These are phyloP conservation scores for Capromys pilorides DNA, from an alignment of 2,797 vertebrate genomes.

Conservation along the genomic window DNA sequence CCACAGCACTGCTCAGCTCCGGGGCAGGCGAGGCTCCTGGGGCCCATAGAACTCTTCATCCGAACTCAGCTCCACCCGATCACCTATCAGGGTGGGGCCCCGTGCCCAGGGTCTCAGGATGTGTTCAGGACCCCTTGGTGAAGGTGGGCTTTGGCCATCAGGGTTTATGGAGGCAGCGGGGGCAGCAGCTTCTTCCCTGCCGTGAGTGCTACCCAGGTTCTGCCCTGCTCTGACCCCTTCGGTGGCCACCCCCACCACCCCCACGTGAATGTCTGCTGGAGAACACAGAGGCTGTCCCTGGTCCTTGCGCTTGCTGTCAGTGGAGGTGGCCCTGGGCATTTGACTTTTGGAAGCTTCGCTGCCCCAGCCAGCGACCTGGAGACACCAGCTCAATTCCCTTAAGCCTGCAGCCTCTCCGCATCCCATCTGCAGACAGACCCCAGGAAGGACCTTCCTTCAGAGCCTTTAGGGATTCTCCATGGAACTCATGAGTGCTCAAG, in stretches of 20 bases:
- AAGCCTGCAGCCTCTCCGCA: neutral
- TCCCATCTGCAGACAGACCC: neutral
- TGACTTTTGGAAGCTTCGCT: neutral
- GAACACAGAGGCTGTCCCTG: accelerated
- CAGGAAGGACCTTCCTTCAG: neutral
- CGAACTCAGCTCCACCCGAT: neutral
- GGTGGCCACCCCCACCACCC: neutral
- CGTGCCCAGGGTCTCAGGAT: neutral
- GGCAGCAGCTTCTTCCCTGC: accelerated
- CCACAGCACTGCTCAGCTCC: neutral
- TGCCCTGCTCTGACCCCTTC: neutral
- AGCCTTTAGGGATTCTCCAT: neutral
- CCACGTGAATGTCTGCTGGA: neutral
- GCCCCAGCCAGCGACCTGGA: neutral
- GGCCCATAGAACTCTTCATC: neutral
- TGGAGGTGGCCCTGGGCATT: neutral
- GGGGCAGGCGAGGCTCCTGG: neutral
- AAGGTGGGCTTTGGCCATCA: neutral
- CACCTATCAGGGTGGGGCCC: neutral
- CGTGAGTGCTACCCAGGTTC: accelerated
- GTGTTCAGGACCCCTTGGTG: neutral
- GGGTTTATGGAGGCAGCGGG: accelerated
- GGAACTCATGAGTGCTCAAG: neutral
- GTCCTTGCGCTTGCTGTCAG: neutral
- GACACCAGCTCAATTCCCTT: neutral